Evolutionary conservation across 2,113 vertebrate genomes (phyloP).

Genomic region (Gnathonemus longibarbis): DNA sequence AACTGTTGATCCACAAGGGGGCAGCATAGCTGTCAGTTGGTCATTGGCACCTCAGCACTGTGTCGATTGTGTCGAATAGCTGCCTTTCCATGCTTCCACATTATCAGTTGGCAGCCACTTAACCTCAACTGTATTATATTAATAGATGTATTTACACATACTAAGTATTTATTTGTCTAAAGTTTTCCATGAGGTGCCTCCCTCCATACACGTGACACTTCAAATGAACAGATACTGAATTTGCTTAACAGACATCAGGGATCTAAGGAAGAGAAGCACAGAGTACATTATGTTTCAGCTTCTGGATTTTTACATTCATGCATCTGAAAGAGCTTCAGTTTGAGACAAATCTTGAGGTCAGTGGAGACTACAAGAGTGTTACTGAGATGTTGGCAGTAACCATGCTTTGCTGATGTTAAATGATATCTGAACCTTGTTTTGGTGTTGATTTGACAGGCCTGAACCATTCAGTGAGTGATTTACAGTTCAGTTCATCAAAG

Average conservation of each 20-base stretch:
- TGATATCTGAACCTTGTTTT: not conserved
- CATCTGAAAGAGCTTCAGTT: not conserved
- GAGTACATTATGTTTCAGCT: not conserved
- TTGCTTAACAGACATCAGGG: not conserved
- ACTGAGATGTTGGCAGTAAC: not conserved
- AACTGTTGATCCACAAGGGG: not conserved
- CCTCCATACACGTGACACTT: not conserved
- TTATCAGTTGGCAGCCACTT: not conserved
- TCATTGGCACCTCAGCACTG: not conserved
- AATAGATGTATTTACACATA: not conserved
- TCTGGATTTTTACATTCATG: not conserved
- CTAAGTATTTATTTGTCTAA: not conserved
- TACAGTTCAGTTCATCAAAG: not conserved
- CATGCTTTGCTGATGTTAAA: not conserved
- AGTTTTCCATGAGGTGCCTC: not conserved
- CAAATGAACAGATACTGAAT: not conserved
- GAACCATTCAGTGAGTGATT: not conserved
- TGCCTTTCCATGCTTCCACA: conserved; percentile 11
- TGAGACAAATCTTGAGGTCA: not conserved
- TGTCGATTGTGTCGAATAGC: not conserved
- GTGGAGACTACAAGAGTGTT: not conserved
- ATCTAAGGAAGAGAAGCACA: not conserved
- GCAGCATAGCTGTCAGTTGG: not conserved
- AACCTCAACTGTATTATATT: conserved; percentile 10
- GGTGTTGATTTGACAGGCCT: not conserved